phyloP scores from a whole-genome alignment of 2,797 vertebrate species.

The Xiphorhynchus erythropygius region DNA sequence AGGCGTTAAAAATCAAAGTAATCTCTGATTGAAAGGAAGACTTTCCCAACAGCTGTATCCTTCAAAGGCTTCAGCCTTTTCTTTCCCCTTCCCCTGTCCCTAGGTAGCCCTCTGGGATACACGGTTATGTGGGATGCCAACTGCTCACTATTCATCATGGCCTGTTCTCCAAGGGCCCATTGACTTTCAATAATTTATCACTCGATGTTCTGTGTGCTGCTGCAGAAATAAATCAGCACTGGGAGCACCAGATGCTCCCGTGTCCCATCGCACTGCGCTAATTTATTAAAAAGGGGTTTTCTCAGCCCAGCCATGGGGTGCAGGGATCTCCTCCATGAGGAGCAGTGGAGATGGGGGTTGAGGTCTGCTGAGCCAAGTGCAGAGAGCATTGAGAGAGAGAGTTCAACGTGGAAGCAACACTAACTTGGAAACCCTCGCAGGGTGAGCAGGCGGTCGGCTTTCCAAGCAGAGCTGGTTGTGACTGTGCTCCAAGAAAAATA shows the following conservation, averaged over 20 bases:
- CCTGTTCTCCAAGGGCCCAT: constrained; percentile 42
- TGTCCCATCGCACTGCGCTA: constrained; percentile 32
- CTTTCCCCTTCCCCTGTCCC: constrained; percentile 18
- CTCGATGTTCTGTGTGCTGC: constrained; percentile 39
- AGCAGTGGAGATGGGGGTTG: constrained; percentile 9
- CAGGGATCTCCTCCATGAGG: constrained; percentile 24
- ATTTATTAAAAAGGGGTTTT: constrained; percentile 63
- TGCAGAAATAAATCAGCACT: constrained; percentile 71
- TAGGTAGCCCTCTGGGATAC: constrained; percentile 36
- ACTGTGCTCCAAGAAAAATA: constrained; percentile 42
- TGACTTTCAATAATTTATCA: constrained; percentile 71
- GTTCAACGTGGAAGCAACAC: constrained; percentile 9
- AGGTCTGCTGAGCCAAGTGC: constrained; percentile 23
- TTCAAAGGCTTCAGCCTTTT: constrained; percentile 53
- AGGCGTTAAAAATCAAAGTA: constrained; percentile 62
- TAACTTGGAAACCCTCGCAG: constrained; percentile 12
- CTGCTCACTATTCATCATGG: constrained; percentile 61
- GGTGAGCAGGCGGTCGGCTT: constrained; percentile 38
- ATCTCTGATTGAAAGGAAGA: constrained; percentile 34
- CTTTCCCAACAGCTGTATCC: constrained; percentile 63
- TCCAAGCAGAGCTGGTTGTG: constrained; percentile 45
- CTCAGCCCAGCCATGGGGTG: background rate
- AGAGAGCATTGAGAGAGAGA: background rate
- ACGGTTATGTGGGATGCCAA: constrained; percentile 53
- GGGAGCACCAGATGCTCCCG: constrained; percentile 60